Percentiles rank a stretch among this genome's conserved stretches.
Evolutionary conservation across 30 jellyfish, hydroid and myxozoan species (phyloP).

Genomic region (Nemopilema nomurai): DNA sequence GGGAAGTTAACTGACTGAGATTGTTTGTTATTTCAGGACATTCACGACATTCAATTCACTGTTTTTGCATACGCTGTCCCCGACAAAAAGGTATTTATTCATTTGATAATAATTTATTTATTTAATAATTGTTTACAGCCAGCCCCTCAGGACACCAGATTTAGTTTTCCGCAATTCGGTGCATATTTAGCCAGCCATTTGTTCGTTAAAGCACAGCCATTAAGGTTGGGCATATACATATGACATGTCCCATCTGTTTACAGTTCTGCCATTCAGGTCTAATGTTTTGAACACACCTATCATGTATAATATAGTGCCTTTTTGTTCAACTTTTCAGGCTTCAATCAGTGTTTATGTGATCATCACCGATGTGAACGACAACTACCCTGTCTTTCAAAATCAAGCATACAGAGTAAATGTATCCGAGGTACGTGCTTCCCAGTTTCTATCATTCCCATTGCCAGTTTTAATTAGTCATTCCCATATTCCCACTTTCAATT

Average conservation of each 20-base stretch:
- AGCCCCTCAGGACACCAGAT: neutral
- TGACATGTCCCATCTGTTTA: no score
- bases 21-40: constrained; percentile 16
- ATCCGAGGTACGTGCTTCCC: constrained; percentile 26
- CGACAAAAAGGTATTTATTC: constrained; percentile 14
- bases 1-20: neutral
- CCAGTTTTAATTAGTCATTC: neutral
- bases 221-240: no score
- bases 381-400: constrained; percentile 66
- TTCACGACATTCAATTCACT: constrained; percentile 58
- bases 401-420: constrained; percentile 41
- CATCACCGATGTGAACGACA: constrained; percentile 66
- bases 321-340: constrained; percentile 30
- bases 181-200: no score
- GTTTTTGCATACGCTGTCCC: constrained; percentile 48
- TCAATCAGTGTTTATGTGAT: constrained; percentile 40
- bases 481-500: no score
- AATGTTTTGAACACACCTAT: no score
- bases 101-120: no score
- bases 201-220: no score
- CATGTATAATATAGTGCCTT: no score
- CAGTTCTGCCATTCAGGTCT: no score
- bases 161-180: no score
- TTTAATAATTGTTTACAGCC: neutral
- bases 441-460: no score